phyloP scores from a whole-genome alignment of 1,140 invertebrate genomes.

The Platorchestia sp. region DNA sequence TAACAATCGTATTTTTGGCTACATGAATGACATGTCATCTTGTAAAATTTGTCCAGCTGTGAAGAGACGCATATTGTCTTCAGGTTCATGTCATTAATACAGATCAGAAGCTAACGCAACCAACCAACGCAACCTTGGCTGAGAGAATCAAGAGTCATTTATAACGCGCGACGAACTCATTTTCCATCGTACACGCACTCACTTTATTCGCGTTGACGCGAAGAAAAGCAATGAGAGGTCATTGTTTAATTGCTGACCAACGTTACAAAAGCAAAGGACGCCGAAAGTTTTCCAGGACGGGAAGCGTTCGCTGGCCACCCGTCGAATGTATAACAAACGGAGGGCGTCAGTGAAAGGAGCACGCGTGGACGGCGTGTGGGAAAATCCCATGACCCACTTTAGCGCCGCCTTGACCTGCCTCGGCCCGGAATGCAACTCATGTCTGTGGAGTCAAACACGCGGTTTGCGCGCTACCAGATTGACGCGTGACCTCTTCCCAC shows the following conservation, averaged over 20 bases:
- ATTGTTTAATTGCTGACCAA: background rate
- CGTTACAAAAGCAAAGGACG: background rate
- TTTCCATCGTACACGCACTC: background rate
- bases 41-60: background rate
- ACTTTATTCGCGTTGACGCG: background rate
- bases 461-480: background rate
- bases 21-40: background rate
- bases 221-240: background rate
- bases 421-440: background rate
- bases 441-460: background rate
- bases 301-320: background rate
- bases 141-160: background rate
- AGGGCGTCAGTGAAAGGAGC: conserved; percentile 34
- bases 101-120: background rate
- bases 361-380: conserved; percentile 28
- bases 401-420: background rate
- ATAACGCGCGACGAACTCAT: background rate
- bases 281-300: background rate
- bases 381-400: conserved; percentile 39
- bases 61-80: background rate
- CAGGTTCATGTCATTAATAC: background rate
- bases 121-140: background rate
- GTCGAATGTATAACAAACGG: conserved; percentile 7
- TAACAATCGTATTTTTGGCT: background rate
- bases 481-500: background rate